Evolutionary conservation across 2,113 vertebrate genomes (phyloP).

Genomic region (Epinephelus fuscoguttatus): DNA sequence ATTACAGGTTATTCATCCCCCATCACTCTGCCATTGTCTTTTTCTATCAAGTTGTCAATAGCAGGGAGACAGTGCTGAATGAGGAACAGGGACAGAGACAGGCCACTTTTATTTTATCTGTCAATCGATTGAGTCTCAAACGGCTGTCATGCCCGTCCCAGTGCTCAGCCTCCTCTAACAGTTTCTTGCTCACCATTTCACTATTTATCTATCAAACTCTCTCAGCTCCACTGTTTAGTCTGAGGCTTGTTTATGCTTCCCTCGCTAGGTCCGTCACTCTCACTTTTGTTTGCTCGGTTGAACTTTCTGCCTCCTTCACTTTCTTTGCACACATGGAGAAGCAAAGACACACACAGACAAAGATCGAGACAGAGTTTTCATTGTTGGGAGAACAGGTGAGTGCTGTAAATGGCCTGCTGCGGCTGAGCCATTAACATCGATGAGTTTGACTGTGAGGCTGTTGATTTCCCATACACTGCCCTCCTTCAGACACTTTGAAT

Average conservation of each 20-base stretch:
- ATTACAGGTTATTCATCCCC: conserved; percentile 21
- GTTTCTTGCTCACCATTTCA: conserved; percentile 28
- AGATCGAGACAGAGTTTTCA: conserved; percentile 6
- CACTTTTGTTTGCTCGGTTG: conserved; percentile 41
- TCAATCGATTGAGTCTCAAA: conserved; percentile 46
- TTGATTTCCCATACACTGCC: conserved; percentile 38
- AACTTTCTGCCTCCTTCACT: conserved; percentile 5
- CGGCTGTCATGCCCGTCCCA: conserved; percentile 33
- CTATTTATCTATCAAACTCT: conserved; percentile 45
- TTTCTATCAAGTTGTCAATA: conserved; percentile 37
- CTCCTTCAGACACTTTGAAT: conserved; percentile 18
- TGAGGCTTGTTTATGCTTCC: conserved; percentile 22
- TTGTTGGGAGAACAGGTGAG: conserved; percentile 35
- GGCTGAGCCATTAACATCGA: conserved; percentile 39
- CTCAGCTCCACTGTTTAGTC: conserved; percentile 1
- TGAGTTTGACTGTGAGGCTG: conserved; percentile 20
- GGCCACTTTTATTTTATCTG: conserved; percentile 50
- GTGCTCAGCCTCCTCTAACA: conserved; percentile 9
- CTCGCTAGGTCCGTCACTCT: conserved; percentile 25
- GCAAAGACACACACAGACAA: background rate
- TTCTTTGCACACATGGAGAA: conserved; percentile 21
- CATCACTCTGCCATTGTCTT: conserved; percentile 19
- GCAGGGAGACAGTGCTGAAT: conserved; percentile 15
- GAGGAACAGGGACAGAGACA: conserved; percentile 29
- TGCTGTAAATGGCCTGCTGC: conserved; percentile 21